Evolutionary conservation across 1,140 invertebrate species (phyloP).

Genomic region (Melanaphis sacchari): DNA sequence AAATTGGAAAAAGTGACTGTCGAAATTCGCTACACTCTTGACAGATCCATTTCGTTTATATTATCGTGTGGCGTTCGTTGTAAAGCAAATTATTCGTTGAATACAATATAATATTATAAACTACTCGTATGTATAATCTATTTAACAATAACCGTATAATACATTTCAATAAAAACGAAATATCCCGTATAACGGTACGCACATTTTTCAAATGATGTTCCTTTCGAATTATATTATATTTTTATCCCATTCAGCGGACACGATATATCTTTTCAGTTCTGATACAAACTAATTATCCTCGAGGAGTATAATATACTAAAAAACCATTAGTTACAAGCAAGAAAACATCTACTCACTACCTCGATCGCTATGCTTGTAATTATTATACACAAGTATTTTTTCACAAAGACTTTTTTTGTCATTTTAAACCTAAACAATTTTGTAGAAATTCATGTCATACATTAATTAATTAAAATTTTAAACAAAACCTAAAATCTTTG

Average conservation of each 20-base stretch:
- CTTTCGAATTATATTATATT: neutral
- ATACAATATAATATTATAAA: neutral
- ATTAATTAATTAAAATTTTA: neutral
- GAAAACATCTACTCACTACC: too few relatives aligned
- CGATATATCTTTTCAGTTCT: neutral
- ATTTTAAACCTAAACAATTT: neutral
- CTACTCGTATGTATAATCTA: neutral
- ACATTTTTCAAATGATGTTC: neutral
- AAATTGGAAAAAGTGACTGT: neutral
- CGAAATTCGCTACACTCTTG: neutral
- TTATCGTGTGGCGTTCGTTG: neutral
- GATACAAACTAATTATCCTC: neutral
- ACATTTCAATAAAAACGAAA: neutral
- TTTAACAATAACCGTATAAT: neutral
- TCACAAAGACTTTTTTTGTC: neutral
- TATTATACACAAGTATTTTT: too few relatives aligned
- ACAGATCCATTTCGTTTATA: slow-evolving; percentile 44
- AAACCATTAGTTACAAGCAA: neutral
- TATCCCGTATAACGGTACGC: neutral
- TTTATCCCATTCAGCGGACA: neutral
- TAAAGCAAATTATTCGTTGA: neutral
- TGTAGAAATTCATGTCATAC: neutral
- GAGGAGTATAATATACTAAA: neutral
- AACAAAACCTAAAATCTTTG: neutral
- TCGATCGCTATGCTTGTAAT: too few relatives aligned